These are phyloP conservation scores for Corythucha ciliata DNA, from an alignment of 2,888 invertebrate genomes.

Conservation along the genomic window DNA sequence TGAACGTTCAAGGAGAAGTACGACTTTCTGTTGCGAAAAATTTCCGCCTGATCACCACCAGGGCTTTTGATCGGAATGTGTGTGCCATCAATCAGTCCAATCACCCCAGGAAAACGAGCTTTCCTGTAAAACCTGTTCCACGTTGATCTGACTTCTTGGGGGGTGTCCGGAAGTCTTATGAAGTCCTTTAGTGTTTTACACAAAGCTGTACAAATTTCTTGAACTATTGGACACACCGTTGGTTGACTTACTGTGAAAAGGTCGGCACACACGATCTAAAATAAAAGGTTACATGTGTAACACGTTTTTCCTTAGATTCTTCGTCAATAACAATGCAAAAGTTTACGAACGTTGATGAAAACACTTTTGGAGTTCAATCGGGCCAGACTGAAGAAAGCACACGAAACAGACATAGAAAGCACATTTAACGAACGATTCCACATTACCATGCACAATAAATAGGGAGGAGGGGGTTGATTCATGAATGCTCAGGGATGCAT, in stretches of 20 bases:
- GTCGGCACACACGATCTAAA: constrained; percentile 3
- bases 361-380: too few species aligned
- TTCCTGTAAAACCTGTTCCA: not conserved
- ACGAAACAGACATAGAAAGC: too few species aligned
- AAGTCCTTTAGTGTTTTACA: not conserved
- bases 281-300: too few species aligned
- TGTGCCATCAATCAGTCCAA: constrained; percentile 4
- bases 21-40: not conserved
- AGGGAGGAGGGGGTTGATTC: too few species aligned
- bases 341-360: too few species aligned
- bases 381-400: too few species aligned
- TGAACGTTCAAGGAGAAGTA: constrained; percentile 5
- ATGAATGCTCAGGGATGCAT: too few species aligned
- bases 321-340: too few species aligned
- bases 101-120: constrained; percentile 2
- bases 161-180: not conserved
- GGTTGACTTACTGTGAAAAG: not conserved
- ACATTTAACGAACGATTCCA: too few species aligned
- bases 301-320: too few species aligned
- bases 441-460: too few species aligned
- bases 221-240: not conserved
- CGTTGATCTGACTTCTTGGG: not conserved
- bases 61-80: constrained; percentile 2
- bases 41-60: not conserved
- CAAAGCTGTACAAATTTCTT: not conserved